Evolutionary conservation across 2,797 vertebrate species (phyloP), one percentile per base, ranked within the genome.

Genomic region (Sus cebifrons): DNA sequence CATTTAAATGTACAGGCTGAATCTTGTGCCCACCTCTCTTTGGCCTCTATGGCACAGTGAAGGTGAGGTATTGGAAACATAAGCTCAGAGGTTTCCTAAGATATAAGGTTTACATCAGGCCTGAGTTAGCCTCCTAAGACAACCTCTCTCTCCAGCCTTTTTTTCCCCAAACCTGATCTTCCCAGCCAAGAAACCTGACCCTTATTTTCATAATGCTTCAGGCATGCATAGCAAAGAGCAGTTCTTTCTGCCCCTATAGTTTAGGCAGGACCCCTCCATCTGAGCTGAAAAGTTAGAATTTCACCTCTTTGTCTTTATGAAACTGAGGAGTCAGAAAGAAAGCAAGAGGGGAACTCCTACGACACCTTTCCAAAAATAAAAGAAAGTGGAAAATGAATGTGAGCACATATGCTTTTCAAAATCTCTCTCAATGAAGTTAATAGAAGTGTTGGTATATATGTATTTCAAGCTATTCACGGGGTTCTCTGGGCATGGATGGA

Each of bases 261-360:
- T 64, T 0, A 54, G 82, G 81, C 3, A 52, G 81, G 65, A 91
- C 17, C 74, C 36, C 21, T 73, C 90, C 36, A 60, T 25, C n/a
- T 74, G 56, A 95, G 73, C 56, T 86, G 84, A 54, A 95, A 96
- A 71, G 81, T 86, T 95, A 88, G 89, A 95, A 86, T 94, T 90
- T 89, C 70, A 82, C 71, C 44, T 93, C 81, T 93, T 97, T 94
- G 94, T 97, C 65, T 92, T 78, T n/a, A 73, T 86, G 95, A 85
- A 96, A 95, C 81, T 75, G 67, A 94, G 65, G 18, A 92, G 54
- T 49, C 40, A 78, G 78, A 73, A 84, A 84, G 64, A 91, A 89
- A 96, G 85, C 21, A 82, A 88, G 36, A 97, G 25, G 3, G 14
- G 56, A 78, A 64, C 18, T 18, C 70, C 44, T 10, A 3, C 60